Conservation (phyloP, 1,140 invertebrate genomes). For the Bombyx mandarina region DNA sequence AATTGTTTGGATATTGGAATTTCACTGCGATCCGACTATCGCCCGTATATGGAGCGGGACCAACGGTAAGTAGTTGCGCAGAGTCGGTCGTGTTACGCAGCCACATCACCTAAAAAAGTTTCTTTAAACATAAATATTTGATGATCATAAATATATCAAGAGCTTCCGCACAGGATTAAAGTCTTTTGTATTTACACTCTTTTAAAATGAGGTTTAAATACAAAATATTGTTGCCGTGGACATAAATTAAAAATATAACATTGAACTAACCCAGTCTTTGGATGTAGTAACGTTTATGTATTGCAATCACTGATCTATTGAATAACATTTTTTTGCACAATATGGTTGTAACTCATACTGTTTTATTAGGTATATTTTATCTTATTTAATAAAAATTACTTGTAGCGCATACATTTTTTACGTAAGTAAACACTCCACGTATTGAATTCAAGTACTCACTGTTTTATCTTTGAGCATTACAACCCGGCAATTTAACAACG, state of each 20-base stretch:
- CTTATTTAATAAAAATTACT: too few species aligned
- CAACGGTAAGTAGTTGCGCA: slow-evolving; percentile 83
- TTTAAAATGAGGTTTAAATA: neutral
- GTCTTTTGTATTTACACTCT: neutral
- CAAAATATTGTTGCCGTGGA: too few species aligned
- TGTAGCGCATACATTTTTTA: too few species aligned
- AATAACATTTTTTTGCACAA: too few species aligned
- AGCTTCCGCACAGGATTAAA: neutral
- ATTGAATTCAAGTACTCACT: slow-evolving; percentile 64
- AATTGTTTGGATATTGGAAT: slow-evolving; percentile 88
- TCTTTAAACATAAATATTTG: neutral
- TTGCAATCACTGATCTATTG: too few species aligned
- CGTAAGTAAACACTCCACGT: too few species aligned
- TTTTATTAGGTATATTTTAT: too few species aligned
- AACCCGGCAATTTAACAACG: slow-evolving; percentile 84
- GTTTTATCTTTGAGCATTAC: slow-evolving; percentile 89
- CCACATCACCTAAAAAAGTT: slow-evolving; percentile 80
- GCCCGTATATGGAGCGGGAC: slow-evolving; percentile 79
- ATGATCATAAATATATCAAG: neutral
- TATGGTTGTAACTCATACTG: too few species aligned
- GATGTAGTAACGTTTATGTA: too few species aligned
- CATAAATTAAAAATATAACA: too few species aligned
- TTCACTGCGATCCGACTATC: slow-evolving; percentile 79
- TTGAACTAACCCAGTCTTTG: too few species aligned
- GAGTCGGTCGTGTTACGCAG: slow-evolving; percentile 78